A percentile compares a stretch with the other conserved stretches of the same genome.
These are phyloP conservation scores for Ectemnius cavifrons DNA, from an alignment of 2,888 invertebrate genomes.

Conservation along the genomic window DNA sequence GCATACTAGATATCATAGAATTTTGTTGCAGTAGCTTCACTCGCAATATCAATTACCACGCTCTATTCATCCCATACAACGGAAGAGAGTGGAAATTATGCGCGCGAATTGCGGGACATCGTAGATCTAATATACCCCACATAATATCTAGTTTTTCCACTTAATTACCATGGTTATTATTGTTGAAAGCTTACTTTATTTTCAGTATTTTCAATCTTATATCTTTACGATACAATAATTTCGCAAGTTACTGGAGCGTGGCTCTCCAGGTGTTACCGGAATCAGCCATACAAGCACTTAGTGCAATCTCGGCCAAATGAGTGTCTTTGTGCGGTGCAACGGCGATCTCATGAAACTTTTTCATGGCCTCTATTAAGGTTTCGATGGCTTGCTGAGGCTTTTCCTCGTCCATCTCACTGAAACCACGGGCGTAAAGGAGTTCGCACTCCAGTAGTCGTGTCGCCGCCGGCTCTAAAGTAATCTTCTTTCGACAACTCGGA, in stretches of 20 bases:
- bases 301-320: slow-evolving; percentile 85
- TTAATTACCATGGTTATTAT: too few relatives aligned
- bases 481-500: slow-evolving; percentile 79
- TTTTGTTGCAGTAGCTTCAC: slow-evolving; percentile 13
- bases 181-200: too few relatives aligned
- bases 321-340: slow-evolving; percentile 84
- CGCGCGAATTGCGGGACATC: not conserved
- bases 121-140: not conserved
- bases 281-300: slow-evolving; percentile 83
- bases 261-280: slow-evolving; percentile 78
- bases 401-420: slow-evolving; percentile 80
- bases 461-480: slow-evolving; percentile 78
- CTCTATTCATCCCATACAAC: not conserved
- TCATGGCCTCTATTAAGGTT: slow-evolving; percentile 81
- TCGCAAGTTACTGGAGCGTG: not conserved
- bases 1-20: not conserved
- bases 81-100: not conserved
- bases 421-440: slow-evolving; percentile 78
- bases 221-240: not conserved
- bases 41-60: slow-evolving; percentile 33
- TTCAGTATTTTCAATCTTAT: too few relatives aligned
- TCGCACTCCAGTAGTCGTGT: slow-evolving; percentile 78
- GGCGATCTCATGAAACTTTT: slow-evolving; percentile 82
- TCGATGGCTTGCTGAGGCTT: slow-evolving; percentile 80
- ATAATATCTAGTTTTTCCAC: too few relatives aligned